Conservation (phyloP, 2,888 invertebrate species). For the Hirtodrosophila histrioides region DNA sequence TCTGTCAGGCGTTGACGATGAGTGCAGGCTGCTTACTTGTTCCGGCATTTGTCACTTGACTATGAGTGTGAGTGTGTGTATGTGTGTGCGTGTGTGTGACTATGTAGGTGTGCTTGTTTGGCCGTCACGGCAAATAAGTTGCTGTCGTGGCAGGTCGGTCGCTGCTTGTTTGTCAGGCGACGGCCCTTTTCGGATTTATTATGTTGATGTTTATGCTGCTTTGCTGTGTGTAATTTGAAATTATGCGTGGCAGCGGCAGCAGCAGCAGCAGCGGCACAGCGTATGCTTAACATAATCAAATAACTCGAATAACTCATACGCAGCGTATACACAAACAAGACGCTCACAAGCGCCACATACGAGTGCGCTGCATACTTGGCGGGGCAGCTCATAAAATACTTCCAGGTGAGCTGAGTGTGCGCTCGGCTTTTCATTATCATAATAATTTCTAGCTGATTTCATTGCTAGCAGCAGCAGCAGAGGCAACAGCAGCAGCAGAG, state of each 20-base stretch:
- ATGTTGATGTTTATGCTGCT: conserved; percentile 61
- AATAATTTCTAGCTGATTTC: conserved; percentile 77
- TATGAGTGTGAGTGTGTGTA: conserved; percentile 22
- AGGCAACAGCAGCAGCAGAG: background rate
- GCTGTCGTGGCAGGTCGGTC: conserved; percentile 34
- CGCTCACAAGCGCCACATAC: too few species aligned
- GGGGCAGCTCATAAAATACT: conserved; percentile 32
- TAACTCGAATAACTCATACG: conserved; percentile 75
- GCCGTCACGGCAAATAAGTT: conserved; percentile 55
- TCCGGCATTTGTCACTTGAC: conserved; percentile 41
- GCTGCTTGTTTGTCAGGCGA: conserved; percentile 66
- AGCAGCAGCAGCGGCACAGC: conserved; percentile 12
- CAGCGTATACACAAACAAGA: conserved; percentile 34
- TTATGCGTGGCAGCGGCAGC: conserved; percentile 61
- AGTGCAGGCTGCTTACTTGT: conserved; percentile 43
- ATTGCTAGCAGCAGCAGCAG: conserved; percentile 40
- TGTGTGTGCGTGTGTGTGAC: conserved; percentile 1
- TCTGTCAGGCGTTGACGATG: conserved; percentile 60
- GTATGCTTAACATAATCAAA: conserved; percentile 76
- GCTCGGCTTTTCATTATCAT: conserved; percentile 69
- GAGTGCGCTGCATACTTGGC: conserved; percentile 30
- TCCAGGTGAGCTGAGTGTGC: conserved; percentile 27
- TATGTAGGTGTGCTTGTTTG: conserved; percentile 18
- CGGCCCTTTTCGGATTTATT: conserved; percentile 68
- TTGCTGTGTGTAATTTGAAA: conserved; percentile 71